Conservation (phyloP, 2,888 invertebrate genomes). For the Cistogaster globosa region DNA sequence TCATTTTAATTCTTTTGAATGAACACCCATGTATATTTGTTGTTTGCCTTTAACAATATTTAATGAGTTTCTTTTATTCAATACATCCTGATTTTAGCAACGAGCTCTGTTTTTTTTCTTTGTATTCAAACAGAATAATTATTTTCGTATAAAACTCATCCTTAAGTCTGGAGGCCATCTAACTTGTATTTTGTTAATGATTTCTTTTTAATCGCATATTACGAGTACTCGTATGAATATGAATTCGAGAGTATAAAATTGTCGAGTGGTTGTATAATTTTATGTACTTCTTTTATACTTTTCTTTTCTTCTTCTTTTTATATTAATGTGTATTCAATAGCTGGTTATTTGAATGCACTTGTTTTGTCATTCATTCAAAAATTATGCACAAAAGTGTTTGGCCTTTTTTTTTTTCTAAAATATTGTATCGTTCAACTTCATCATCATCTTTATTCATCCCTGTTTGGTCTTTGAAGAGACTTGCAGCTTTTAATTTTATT, state of each 20-base stretch:
- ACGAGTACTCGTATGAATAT: constrained; percentile 7
- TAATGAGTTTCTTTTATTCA: constrained; percentile 67
- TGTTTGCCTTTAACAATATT: constrained; percentile 67
- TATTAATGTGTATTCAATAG: constrained; percentile 50
- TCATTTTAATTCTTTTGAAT: constrained; percentile 48
- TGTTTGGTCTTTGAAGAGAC: constrained; percentile 38
- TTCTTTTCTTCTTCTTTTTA: neutral
- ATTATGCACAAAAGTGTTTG: constrained; percentile 69
- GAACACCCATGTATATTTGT: constrained; percentile 10
- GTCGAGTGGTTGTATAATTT: constrained; percentile 55
- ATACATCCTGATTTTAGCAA: constrained; percentile 52
- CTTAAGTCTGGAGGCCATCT: constrained; percentile 23
- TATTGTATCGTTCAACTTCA: constrained; percentile 3
- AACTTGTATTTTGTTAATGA: constrained; percentile 60
- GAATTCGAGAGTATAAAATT: constrained; percentile 1
- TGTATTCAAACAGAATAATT: constrained; percentile 12
- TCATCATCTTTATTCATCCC: constrained; percentile 31
- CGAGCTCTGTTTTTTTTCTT: constrained; percentile 1
- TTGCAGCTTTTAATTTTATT: constrained; percentile 44
- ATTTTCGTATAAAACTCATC: constrained; percentile 39
- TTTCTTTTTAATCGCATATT: constrained; percentile 63
- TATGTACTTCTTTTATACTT: constrained; percentile 23
- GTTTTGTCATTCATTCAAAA: constrained; percentile 59
- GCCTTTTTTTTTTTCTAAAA: constrained; percentile 35
- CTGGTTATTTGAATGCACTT: constrained; percentile 50